These are phyloP conservation scores for Aleiodes leptofemur DNA, from an alignment of 2,888 invertebrate species.

Conservation along the genomic window DNA sequence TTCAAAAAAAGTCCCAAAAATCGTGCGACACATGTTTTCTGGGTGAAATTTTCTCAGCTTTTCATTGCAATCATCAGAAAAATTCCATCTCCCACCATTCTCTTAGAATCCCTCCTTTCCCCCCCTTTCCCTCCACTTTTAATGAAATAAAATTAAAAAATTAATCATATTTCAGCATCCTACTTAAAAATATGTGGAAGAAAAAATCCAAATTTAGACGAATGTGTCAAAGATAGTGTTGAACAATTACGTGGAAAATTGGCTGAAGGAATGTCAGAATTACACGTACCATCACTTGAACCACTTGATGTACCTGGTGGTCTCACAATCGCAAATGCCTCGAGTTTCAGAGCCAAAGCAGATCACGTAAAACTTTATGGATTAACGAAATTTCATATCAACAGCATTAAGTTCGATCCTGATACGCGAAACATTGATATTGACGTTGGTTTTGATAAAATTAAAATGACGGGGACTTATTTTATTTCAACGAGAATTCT, in stretches of 20 bases:
- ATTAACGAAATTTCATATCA: slow-evolving; percentile 53
- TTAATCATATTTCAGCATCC: slow-evolving; percentile 60
- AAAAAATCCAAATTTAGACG: slow-evolving; percentile 63
- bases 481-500: slow-evolving; percentile 64
- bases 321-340: slow-evolving; percentile 59
- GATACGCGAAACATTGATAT: slow-evolving; percentile 56
- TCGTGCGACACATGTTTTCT: too few species aligned
- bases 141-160: too few species aligned
- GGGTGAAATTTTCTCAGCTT: too few species aligned
- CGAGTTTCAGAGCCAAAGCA: slow-evolving; percentile 61
- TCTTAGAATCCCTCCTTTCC: too few species aligned
- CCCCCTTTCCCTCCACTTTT: too few species aligned
- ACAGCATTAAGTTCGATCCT: slow-evolving; percentile 57
- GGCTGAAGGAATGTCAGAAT: slow-evolving; percentile 66
- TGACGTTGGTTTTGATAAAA: slow-evolving; percentile 49
- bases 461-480: slow-evolving; percentile 60
- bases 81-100: too few species aligned
- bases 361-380: slow-evolving; percentile 62
- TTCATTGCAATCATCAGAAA: too few species aligned
- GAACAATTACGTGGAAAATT: slow-evolving; percentile 54
- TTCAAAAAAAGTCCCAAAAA: too few species aligned
- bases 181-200: slow-evolving; percentile 68
- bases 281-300: slow-evolving; percentile 65
- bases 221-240: slow-evolving; percentile 64
- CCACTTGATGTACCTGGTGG: slow-evolving; percentile 61